Base-by-base conservation (phyloP, 2,888 invertebrate genomes). In the Myopa testacea region DNA sequence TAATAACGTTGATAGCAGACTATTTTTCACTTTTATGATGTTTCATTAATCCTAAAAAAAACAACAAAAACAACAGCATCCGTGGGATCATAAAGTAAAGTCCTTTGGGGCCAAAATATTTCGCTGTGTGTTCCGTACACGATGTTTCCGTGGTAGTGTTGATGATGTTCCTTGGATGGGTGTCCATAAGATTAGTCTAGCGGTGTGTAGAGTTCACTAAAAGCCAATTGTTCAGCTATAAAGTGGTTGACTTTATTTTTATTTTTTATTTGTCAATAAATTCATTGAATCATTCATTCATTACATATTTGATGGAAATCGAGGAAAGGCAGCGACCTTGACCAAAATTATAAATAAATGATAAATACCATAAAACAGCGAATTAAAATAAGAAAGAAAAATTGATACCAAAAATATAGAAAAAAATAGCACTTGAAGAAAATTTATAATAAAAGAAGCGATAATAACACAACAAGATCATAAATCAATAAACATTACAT, bases 21-120 rank as follows among this genome's bases (percentile, higher is more conserved):
- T 78, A 82, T 82, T 82, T 82, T 81, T 82, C 81, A 82, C 79
- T 81, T 82, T 82, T 82, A 82, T 82, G 82, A 82, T 82, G 80
- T 82, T 82, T 82, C 82, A 82, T 82, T 82, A 82, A 81, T 82
- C 81, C 82, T 37, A 26, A n/a, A n/a, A n/a, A n/a, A n/a, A n/a
- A n/a, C n/a, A 63, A 60, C 50, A 68, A 58, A 7, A 76, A 77
- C 7, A 50, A 58, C 34, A 70, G 40, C 60, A 16, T n/a, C 14
- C 38, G 58, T 37, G 16, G 38, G 19, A 63, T 37, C 14, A 37
- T 40, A 40, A n/a, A 40, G 67, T 16, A 40, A 34, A 67, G 16
- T 16, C 14, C 67, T 67, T 67, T 19, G 67, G 55, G 45, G 16
- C 16, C n/a, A 10, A 45, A 45, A 55, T 55, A 55, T 8, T 10